Evolutionary conservation across 2,888 invertebrate genomes (phyloP).

Genomic region (Drosophila meridiana): DNA sequence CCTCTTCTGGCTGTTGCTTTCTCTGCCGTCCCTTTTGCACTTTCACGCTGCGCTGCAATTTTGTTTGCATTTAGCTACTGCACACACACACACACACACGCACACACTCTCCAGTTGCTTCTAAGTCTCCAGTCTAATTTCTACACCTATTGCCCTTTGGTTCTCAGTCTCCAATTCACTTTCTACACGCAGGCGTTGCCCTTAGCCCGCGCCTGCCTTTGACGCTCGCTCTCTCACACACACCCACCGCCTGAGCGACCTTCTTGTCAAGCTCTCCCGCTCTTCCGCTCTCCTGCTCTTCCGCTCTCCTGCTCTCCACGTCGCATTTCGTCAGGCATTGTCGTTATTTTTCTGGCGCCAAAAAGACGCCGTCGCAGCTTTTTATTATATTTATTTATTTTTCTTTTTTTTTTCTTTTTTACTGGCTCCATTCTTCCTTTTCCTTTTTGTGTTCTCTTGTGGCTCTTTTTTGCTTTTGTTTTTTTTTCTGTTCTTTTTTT

Average conservation of each 20-base stretch:
- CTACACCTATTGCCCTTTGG: background rate
- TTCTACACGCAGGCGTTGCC: conserved; percentile 17
- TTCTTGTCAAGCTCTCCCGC: conserved; percentile 1
- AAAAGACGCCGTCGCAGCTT: conserved; percentile 79
- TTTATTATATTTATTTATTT: conserved; percentile 11
- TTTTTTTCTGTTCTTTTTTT: conserved; percentile 34
- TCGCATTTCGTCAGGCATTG: conserved; percentile 64
- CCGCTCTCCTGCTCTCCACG: conserved; percentile 11
- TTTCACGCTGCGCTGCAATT: conserved; percentile 11
- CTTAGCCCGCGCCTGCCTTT: conserved; percentile 4
- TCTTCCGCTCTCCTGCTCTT: conserved; percentile 3
- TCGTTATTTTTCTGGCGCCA: conserved; percentile 84
- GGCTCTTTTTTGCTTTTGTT: conserved; percentile 23
- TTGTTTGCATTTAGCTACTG: conserved; percentile 5
- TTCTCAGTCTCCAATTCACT: conserved; percentile 23
- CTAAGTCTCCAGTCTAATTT: conserved; percentile 1
- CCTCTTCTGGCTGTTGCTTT: conserved; percentile 4
- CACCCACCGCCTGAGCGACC: conserved; percentile 11
- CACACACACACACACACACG: background rate
- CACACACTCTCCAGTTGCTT: conserved; percentile 9
- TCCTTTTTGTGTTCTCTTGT: conserved; percentile 17
- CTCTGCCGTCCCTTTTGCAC: conserved; percentile 7
- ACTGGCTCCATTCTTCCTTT: conserved; percentile 58
- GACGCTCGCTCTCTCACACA: conserved; percentile 6
- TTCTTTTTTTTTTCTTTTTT: conserved; percentile 2